Base-by-base conservation (phyloP, 2,888 invertebrate species). In the Hermodice carunculata region DNA sequence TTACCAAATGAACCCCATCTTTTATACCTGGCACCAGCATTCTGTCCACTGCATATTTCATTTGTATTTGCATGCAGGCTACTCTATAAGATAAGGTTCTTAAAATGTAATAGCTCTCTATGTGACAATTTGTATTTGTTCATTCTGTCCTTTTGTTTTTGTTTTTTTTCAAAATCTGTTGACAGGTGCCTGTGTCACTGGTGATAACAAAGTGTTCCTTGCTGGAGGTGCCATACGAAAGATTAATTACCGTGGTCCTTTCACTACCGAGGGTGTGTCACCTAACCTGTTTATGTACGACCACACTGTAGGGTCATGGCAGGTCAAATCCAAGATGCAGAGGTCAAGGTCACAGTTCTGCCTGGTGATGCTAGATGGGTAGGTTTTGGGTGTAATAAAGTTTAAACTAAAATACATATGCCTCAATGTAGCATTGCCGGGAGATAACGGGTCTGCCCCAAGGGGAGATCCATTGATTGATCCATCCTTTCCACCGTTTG, bases 331-430 rank as follows among this genome's bases (percentile, higher is more conserved):
- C 32, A 83, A 86, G 49, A 88, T 89, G 88, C 78, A 84, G 42
- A 78, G 85, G 60, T 84, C 87, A 3, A 75, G 89, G 32, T 87
- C 87, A 19, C 88, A 88, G 83, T 83, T 89, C 61, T 85, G 87
- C 56, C 77, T 89, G 40, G 87, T 86, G 14, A 83, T 88, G 69
- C 81, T 89, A 40, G 89, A 89, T 81, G 87, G 88, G 71, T 87
- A 73, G 59, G 78, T 74, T 28, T 24, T 4, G n/a, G n/a, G n/a
- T n/a, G n/a, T n/a, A n/a, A n/a, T n/a, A n/a, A n/a, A n/a, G n/a
- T n/a, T n/a, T n/a, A n/a, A n/a, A n/a, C n/a, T n/a, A n/a, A n/a
- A n/a, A n/a, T n/a, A n/a, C n/a, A n/a, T n/a, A n/a, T n/a, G n/a
- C n/a, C n/a, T n/a, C n/a, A n/a, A n/a, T n/a, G n/a, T n/a, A n/a